Evolutionary conservation across 1,140 invertebrate species (phyloP), one percentile per base, ranked within the genome.

Genomic region (Euwallacea similis): DNA sequence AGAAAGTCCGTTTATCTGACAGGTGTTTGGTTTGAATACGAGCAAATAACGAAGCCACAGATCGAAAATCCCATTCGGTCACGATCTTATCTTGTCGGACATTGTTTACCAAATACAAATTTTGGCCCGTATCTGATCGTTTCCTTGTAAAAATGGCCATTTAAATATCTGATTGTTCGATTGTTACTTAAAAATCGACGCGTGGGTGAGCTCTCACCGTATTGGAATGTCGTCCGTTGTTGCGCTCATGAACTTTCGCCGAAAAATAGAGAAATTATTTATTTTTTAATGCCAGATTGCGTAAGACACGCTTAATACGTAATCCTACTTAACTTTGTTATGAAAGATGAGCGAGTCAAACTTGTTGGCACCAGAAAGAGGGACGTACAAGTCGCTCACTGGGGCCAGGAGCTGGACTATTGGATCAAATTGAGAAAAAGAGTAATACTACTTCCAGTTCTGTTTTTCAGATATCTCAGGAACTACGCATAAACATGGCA

Each of bases 21-120:
- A 69, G 67, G 67, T 69, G 67, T 68, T 46, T 46, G 53, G 61
- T 47, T 44, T 10, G 46, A 54, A 53, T 54, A 47, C 44, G 62
- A 65, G 46, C 16, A 53, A 65, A 10, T 33, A 60, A 62, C 60
- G 60, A 62, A 62, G 47, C 53, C 64, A 54, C 64, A 66, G 53
- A 56, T 15, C 64, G 41, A 66, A 56, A 63, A 65, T 33, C 43
- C 66, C 66, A 50, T 62, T 62, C 42, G 67, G 54, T 65, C 50
- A 33, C 42, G 69, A 70, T 70, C 46, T 58, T 65, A 70, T 70
- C 69, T 64, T 33, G 43, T 10, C 21, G 41, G 50, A 70, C 61
- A 70, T 70, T 70, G 69, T 70, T 65, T 56, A 65, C 69, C 69
- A 70, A 65, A 70, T 64, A 70, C 61, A 64, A 65, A 70, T 64